A percentile compares a stretch with the other conserved stretches of the same genome.
Evolutionary conservation across 2,113 vertebrate genomes (phyloP).

Genomic region (Emydocephalus ijimae): DNA sequence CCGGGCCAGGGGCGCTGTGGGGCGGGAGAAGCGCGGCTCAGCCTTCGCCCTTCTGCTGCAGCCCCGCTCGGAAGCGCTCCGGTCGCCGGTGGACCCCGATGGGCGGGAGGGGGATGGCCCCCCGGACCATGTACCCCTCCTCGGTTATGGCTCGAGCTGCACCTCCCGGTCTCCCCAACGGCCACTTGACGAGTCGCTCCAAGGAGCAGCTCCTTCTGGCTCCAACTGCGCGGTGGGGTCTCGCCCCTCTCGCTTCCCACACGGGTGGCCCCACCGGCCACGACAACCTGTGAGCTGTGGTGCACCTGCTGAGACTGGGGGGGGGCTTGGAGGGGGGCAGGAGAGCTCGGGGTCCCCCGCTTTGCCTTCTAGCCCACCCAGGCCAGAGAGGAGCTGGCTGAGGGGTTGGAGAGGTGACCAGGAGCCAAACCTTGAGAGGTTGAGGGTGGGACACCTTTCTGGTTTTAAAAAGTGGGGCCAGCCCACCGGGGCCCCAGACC

Average conservation of each 20-base stretch:
- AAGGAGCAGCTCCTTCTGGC: not conserved
- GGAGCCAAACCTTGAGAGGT: not conserved
- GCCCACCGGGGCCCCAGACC: not conserved
- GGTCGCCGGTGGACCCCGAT: too few species aligned
- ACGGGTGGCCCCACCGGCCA: not conserved
- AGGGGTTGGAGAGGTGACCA: not conserved
- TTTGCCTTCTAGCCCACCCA: not conserved
- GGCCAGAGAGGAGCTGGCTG: not conserved
- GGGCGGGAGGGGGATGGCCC: not conserved
- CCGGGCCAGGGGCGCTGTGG: too few species aligned
- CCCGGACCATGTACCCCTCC: not conserved
- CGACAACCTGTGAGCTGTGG: not conserved
- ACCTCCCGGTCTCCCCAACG: not conserved
- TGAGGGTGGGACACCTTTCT: not conserved
- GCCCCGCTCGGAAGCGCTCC: too few species aligned
- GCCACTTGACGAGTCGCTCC: not conserved
- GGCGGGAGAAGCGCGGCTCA: too few species aligned
- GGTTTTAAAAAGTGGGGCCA: not conserved
- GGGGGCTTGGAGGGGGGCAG: too few species aligned
- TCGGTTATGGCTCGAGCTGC: not conserved
- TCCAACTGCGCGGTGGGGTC: not conserved
- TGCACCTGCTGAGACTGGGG: not conserved
- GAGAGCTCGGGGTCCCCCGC: not conserved
- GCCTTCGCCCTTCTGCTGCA: not conserved
- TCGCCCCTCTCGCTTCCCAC: fast-evolving